Conservation (phyloP, 1,140 invertebrate genomes). For the Leucophenga varia region DNA sequence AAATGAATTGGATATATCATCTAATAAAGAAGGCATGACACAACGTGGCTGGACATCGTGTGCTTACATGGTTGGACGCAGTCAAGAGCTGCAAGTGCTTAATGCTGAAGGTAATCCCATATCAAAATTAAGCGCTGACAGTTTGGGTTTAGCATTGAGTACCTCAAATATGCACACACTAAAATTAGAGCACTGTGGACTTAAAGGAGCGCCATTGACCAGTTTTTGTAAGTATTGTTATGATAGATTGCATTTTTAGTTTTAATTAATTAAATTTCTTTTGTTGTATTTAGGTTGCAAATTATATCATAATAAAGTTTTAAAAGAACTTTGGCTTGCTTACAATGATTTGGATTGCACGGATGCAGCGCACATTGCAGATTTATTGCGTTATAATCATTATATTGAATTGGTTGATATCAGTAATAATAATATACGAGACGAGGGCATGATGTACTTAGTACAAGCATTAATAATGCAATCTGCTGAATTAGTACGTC, state of each 20-base stretch:
- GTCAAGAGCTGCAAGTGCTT: slow-evolving; percentile 43
- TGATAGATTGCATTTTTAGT: neutral
- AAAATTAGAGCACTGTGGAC: slow-evolving; percentile 73
- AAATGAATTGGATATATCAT: slow-evolving; percentile 74
- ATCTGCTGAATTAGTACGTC: slow-evolving; percentile 54
- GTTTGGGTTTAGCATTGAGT: slow-evolving; percentile 49
- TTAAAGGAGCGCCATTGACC: slow-evolving; percentile 66
- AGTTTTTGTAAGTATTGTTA: slow-evolving; percentile 63
- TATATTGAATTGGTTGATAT: slow-evolving; percentile 76
- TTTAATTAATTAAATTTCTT: slow-evolving; percentile 5
- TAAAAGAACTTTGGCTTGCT: slow-evolving; percentile 80
- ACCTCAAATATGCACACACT: slow-evolving; percentile 69
- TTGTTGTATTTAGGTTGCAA: slow-evolving; percentile 67
- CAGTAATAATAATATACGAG: slow-evolving; percentile 75
- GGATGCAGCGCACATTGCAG: slow-evolving; percentile 78
- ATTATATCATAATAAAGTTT: slow-evolving; percentile 74
- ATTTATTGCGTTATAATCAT: slow-evolving; percentile 68
- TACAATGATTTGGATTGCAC: slow-evolving; percentile 75
- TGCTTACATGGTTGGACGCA: slow-evolving; percentile 48
- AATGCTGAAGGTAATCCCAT: slow-evolving; percentile 52
- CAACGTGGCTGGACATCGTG: slow-evolving; percentile 71
- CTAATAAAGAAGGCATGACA: slow-evolving; percentile 69
- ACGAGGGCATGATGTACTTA: slow-evolving; percentile 71
- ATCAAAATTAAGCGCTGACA: slow-evolving; percentile 44
- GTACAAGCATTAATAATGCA: slow-evolving; percentile 74